Evolutionary conservation across 2,888 invertebrate genomes (phyloP).

Genomic region (Ditula angustiorana): DNA sequence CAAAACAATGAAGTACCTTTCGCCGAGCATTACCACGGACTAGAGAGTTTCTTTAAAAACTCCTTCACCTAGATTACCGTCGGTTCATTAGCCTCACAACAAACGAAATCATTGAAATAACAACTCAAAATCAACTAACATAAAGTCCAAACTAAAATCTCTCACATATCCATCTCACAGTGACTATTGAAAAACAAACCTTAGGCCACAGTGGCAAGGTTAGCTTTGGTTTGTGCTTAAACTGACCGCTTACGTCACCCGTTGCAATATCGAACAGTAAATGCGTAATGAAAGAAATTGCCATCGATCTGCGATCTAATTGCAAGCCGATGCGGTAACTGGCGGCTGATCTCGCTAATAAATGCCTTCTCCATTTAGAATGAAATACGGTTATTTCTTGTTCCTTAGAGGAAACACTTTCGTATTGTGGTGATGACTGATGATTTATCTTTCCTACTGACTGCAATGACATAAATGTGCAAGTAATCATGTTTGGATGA

Average conservation of each 20-base stretch:
- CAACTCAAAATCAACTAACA: not conserved
- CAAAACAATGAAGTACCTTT: too few species aligned
- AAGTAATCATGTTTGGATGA: too few species aligned
- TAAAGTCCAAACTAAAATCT: not conserved
- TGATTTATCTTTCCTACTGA: too few species aligned
- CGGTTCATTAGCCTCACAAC: not conserved
- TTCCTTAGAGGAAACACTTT: too few species aligned
- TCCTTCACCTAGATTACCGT: not conserved
- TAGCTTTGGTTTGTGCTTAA: not conserved
- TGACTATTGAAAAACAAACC: not conserved
- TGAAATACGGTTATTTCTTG: not conserved
- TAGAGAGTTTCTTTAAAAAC: too few species aligned
- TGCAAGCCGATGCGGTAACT: not conserved
- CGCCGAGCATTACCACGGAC: too few species aligned
- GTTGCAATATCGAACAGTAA: conserved; percentile 6
- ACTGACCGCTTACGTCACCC: not conserved
- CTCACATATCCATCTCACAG: not conserved
- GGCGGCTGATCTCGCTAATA: not conserved
- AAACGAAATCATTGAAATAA: not conserved
- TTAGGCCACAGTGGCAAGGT: not conserved
- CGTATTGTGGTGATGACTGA: too few species aligned
- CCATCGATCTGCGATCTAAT: conserved; percentile 3
- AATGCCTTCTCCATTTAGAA: not conserved
- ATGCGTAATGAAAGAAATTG: not conserved
- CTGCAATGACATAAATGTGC: too few species aligned